Conservation (phyloP, 2,888 invertebrate genomes). For the Dicyrtomina minuta region DNA sequence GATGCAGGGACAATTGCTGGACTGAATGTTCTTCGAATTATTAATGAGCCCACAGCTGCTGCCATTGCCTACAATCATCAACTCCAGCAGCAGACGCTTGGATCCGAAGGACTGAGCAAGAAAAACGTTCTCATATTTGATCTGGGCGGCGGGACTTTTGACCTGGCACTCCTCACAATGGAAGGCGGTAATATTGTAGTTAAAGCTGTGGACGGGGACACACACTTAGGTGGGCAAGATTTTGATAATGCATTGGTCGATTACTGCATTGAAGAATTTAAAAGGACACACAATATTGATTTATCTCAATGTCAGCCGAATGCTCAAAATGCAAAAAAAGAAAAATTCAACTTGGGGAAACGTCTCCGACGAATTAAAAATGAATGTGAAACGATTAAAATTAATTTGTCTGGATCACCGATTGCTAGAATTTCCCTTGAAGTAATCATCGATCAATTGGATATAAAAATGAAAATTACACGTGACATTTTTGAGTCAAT, state of each 20-base stretch:
- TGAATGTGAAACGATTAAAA: constrained; percentile 38
- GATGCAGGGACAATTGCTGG: constrained; percentile 82
- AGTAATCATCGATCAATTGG: not conserved
- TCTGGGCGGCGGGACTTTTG: constrained; percentile 47
- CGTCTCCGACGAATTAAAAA: constrained; percentile 25
- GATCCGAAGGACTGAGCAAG: not conserved
- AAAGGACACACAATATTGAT: not conserved
- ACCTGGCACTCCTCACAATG: constrained; percentile 37
- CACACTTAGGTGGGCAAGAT: constrained; percentile 11
- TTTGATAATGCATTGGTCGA: constrained; percentile 8
- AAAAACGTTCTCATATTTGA: constrained; percentile 38
- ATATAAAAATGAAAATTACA: constrained; percentile 25
- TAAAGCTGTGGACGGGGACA: constrained; percentile 12
- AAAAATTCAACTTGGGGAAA: not conserved
- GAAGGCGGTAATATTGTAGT: constrained; percentile 17
- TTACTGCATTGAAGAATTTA: constrained; percentile 14
- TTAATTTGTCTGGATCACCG: constrained; percentile 4
- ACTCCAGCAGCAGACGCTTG: not conserved
- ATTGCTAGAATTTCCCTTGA: not conserved
- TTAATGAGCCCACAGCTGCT: constrained; percentile 90
- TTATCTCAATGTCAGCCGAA: not conserved
- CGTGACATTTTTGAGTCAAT: constrained; percentile 33
- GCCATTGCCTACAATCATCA: constrained; percentile 58
- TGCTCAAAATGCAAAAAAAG: constrained; percentile 13
- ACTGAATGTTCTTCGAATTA: constrained; percentile 81